These are phyloP conservation scores for Spicauda simplicius DNA, from an alignment of 2,888 invertebrate species.

Conservation along the genomic window DNA sequence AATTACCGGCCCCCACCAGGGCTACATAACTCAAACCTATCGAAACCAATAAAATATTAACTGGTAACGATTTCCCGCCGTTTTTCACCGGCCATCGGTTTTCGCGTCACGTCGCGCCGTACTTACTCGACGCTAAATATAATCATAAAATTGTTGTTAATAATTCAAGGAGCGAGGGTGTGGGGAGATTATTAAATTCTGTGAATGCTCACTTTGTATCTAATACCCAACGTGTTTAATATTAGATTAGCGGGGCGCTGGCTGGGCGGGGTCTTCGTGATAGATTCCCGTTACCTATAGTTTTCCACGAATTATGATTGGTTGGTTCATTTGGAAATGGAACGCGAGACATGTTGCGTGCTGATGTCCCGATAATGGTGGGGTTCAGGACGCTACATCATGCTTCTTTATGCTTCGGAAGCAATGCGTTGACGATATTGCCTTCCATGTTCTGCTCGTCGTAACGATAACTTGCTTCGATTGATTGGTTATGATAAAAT, in stretches of 20 bases:
- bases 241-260: slow-evolving; percentile 80
- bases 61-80: slow-evolving; percentile 76
- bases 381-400: background rate
- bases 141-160: slow-evolving; percentile 85
- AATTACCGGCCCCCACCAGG: slow-evolving; percentile 71
- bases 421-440: no score
- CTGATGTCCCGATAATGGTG: slow-evolving; percentile 34
- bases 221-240: slow-evolving; percentile 84
- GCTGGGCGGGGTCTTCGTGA: slow-evolving; percentile 68
- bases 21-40: slow-evolving; percentile 81
- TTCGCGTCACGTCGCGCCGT: slow-evolving; percentile 75
- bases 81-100: slow-evolving; percentile 74
- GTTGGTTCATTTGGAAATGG: slow-evolving; percentile 75
- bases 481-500: no score
- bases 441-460: no score
- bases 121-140: slow-evolving; percentile 80
- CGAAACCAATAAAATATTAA: slow-evolving; percentile 83
- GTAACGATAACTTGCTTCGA: no score
- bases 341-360: slow-evolving; percentile 43
- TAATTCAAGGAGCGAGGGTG: slow-evolving; percentile 70
- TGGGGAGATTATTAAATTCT: slow-evolving; percentile 80
- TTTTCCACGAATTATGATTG: slow-evolving; percentile 76
- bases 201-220: slow-evolving; percentile 84
- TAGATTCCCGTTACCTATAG: slow-evolving; percentile 67
- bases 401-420: no score